A percentile compares a stretch with the other conserved stretches of the same genome.
These are phyloP conservation scores for Peromyscus maniculatus DNA, from an alignment of 2,113 vertebrate genomes.

Conservation along the genomic window DNA sequence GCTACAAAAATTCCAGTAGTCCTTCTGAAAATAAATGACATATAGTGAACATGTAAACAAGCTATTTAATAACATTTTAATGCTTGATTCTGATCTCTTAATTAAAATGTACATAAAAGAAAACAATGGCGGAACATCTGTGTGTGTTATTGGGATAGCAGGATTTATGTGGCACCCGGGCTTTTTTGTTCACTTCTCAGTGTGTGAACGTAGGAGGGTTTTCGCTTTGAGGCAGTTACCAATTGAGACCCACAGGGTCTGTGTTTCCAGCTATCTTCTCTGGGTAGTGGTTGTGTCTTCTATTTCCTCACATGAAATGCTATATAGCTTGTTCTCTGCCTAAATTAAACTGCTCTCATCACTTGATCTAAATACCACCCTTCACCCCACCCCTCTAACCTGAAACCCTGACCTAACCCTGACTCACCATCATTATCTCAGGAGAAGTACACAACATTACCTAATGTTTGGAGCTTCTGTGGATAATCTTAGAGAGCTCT, in stretches of 20 bases:
- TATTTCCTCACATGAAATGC: slow-evolving; percentile 68
- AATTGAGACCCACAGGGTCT: slow-evolving; percentile 59
- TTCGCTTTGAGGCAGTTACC: slow-evolving; percentile 78
- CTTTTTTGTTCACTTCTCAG: slow-evolving; percentile 83
- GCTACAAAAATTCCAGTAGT: slow-evolving; percentile 74
- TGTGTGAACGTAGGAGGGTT: slow-evolving; percentile 74
- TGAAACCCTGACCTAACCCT: slow-evolving; percentile 70
- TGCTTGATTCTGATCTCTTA: slow-evolving; percentile 83
- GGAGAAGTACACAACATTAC: slow-evolving; percentile 74
- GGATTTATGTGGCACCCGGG: slow-evolving; percentile 86
- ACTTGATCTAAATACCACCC: slow-evolving; percentile 63
- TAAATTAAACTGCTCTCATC: slow-evolving; percentile 48
- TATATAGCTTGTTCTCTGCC: slow-evolving; percentile 59
- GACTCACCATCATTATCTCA: slow-evolving; percentile 75
- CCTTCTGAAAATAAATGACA: slow-evolving; percentile 80
- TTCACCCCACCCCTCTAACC: slow-evolving; percentile 68
- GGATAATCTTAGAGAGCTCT: slow-evolving; percentile 72
- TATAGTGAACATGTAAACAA: slow-evolving; percentile 83
- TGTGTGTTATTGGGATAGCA: slow-evolving; percentile 81
- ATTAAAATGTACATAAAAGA: slow-evolving; percentile 85
- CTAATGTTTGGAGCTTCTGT: slow-evolving; percentile 70
- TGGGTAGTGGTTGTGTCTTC: slow-evolving; percentile 34
- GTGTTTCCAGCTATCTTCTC: slow-evolving; percentile 77
- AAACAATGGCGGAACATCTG: slow-evolving; percentile 83
- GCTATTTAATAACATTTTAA: slow-evolving; percentile 83